Conservation (phyloP, 2,113 vertebrate genomes). For the Crotalus horridus region DNA sequence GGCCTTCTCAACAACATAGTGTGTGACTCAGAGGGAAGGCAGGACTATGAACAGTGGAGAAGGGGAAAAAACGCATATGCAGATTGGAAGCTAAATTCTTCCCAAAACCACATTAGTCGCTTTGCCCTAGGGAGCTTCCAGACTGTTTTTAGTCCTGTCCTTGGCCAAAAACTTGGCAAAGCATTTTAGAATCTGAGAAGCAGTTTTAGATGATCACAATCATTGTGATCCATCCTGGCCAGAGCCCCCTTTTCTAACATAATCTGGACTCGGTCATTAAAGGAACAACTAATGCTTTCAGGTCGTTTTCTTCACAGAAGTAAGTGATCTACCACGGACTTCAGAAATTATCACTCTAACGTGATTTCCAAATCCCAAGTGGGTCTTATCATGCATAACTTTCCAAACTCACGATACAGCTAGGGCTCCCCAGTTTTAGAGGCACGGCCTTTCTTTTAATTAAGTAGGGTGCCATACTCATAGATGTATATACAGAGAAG, state of each 20-base stretch:
- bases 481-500: not conserved
- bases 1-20: not conserved
- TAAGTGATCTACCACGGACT: not conserved
- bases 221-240: too few species aligned
- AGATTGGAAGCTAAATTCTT: not conserved
- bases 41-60: not conserved
- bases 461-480: not conserved
- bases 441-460: not conserved
- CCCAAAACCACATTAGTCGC: not conserved
- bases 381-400: not conserved
- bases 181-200: not conserved
- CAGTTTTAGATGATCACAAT: not conserved
- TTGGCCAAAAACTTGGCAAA: not conserved
- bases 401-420: not conserved
- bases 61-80: accelerated
- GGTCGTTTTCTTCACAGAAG: not conserved
- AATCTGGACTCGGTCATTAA: not conserved
- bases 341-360: not conserved
- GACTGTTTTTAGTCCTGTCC: not conserved
- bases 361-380: not conserved
- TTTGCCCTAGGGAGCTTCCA: not conserved
- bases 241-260: not conserved
- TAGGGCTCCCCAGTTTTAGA: not conserved
- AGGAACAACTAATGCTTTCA: not conserved
- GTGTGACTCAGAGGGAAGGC: too few species aligned